Conservation (phyloP, 2,113 vertebrate genomes). For the human (Homo sapiens) region GRCh38 chr1:38110001-38110500, state of each 20-base stretch:
- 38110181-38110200: not conserved
- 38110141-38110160: no score
- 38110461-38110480: not conserved
- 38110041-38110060: constrained; percentile 27
- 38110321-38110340: not conserved
- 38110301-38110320: not conserved
- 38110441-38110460: not conserved
- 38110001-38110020: not conserved
- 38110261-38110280: constrained; percentile 17
- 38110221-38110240: constrained; percentile 25
- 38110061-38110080: not conserved
- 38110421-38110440: not conserved
- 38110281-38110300: constrained; percentile 12
- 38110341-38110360: not conserved
- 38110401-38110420: not conserved
- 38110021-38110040: not conserved
- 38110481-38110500: not conserved
- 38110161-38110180: not conserved
- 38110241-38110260: constrained; percentile 1
- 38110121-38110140: not conserved
- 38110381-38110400: not conserved
- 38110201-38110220: not conserved
- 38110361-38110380: not conserved
- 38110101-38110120: not conserved
- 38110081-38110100: not conserved